Evolutionary conservation across 2,797 vertebrate species (phyloP).

Genomic region (Forpus xanthops): DNA sequence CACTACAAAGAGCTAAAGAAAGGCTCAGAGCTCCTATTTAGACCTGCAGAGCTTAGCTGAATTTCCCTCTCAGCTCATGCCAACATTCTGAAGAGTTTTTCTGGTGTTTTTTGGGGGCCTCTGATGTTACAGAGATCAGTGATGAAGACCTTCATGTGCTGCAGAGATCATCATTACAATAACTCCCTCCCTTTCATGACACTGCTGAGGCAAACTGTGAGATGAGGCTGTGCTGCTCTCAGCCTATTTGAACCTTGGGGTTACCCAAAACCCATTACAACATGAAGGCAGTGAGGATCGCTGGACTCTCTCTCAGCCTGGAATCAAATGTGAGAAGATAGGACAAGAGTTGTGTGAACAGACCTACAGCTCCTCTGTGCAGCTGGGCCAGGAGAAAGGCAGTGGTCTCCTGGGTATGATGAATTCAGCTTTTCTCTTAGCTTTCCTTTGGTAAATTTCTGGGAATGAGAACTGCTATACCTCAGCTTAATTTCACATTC

Average conservation of each 20-base stretch:
- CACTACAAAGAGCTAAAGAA: neutral
- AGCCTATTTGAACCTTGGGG: neutral
- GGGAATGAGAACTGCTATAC: neutral
- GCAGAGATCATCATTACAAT: neutral
- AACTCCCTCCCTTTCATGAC: neutral
- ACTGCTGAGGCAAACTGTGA: neutral
- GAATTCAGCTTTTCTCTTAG: neutral
- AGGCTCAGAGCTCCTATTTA: neutral
- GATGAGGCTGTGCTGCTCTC: neutral
- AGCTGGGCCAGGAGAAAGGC: constrained; percentile 18
- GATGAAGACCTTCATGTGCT: neutral
- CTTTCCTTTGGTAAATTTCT: neutral
- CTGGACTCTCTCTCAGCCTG: neutral
- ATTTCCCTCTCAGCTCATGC: neutral
- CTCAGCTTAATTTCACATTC: neutral
- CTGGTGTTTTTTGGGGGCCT: neutral
- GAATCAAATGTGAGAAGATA: neutral
- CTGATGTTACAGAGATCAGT: neutral
- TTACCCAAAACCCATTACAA: neutral
- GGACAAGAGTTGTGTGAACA: rapidly evolving
- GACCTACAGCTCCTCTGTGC: neutral
- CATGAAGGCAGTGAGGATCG: neutral
- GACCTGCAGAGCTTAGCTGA: neutral
- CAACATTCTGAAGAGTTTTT: neutral
- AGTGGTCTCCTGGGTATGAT: neutral